phyloP scores from a whole-genome alignment of 35 echinoderm and acorn worm genomes.

The Stichopus chloronotus region DNA sequence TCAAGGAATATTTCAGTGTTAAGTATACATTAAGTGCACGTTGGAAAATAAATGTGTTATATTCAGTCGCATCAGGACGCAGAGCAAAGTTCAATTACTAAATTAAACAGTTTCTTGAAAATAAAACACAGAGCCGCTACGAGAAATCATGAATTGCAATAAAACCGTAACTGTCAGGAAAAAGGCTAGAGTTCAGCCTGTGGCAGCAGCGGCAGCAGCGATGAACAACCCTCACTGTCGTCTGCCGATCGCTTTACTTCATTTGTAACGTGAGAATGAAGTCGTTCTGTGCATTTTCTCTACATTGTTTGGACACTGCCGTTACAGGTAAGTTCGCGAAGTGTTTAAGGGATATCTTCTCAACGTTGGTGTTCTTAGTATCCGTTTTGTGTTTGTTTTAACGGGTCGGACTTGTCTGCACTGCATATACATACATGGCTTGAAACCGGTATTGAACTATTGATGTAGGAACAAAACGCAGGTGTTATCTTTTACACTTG shows the following conservation, averaged over 20 bases:
- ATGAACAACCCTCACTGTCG: background rate
- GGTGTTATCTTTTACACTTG: no score
- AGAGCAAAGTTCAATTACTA: conserved; percentile 53
- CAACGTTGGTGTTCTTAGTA: no score
- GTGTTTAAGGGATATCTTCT: background rate
- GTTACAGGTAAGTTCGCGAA: background rate
- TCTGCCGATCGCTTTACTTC: background rate
- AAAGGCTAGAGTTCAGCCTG: conserved; percentile 22
- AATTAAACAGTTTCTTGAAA: conserved; percentile 49
- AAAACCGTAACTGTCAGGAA: conserved; percentile 6
- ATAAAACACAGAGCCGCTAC: background rate
- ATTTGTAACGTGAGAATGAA: conserved; percentile 6
- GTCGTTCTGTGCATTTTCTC: background rate
- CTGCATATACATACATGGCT: no score
- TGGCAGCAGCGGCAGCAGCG: background rate
- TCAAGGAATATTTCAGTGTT: background rate
- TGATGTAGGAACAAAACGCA: no score
- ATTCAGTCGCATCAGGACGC: conserved; percentile 40
- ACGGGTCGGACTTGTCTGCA: no score
- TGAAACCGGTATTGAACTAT: no score
- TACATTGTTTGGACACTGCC: background rate
- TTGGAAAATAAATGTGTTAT: background rate
- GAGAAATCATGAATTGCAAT: conserved; percentile 49
- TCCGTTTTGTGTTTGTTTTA: no score
- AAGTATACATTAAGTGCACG: conserved; percentile 23